Evolutionary conservation across 2,888 invertebrate genomes (phyloP), one percentile per base, ranked within the genome.

Genomic region (Rhingia campestris): DNA sequence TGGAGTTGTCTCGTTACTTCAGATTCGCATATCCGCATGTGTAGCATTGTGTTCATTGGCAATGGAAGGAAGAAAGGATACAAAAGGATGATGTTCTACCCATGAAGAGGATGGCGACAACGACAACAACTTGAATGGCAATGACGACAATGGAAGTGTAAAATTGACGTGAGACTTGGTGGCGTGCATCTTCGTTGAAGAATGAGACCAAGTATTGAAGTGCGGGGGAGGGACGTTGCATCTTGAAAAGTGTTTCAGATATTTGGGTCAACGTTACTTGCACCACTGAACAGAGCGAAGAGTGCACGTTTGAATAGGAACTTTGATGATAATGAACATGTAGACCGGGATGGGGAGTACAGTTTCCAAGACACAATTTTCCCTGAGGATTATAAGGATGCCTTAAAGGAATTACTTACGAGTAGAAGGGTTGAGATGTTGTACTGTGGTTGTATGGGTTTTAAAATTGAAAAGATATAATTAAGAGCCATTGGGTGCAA

Each of bases 1-100:
- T 82, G 63, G 67, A 82, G 47, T 67, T 77, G 72, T 82, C 81
- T 77, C 66, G 67, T 82, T 77, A 67, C 61, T 77, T 67, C 7
- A 32, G 51, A 61, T 53, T 49, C 66, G 77, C 43, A 72, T 54
- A 81, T 75, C 53, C 66, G 75, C 32, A 51, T 70, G 53, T 82
- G 72, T 63, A 76, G 47, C 49, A 59, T 75, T 75, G 75, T 64
- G 47, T 76, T 81, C 64, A 49, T 43, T 75, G 56, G 39, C 59
- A 72, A 75, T 63, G 41, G 32, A 49, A 39, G 37, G 51, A n/a
- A 41, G n/a, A 35, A 32, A 14, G 35, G 59, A 67, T 47, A 63
- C 47, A 59, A 58, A 54, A 51, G 51, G 7, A 49, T 41, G 47
- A 22, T 2, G 2, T 22, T 35, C 61, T 32, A 56, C 33, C 7